Evolutionary conservation across 2,797 vertebrate genomes (phyloP).

Genomic region (Menidia menidia): DNA sequence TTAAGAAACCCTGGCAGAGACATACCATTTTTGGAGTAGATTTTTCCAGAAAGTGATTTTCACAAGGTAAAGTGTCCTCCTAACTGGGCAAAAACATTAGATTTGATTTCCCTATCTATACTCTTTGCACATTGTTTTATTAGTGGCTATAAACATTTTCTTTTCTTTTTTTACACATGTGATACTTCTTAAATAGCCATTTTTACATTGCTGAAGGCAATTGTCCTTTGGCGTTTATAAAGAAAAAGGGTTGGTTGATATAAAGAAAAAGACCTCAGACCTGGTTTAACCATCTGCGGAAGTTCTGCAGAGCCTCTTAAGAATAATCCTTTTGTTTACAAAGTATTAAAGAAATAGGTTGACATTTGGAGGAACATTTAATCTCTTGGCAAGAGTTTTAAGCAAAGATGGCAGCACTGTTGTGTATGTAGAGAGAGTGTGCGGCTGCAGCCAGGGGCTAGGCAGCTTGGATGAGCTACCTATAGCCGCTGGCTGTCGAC

Average conservation of each 20-base stretch:
- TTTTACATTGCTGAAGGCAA: neutral
- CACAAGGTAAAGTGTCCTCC: neutral
- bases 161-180: neutral
- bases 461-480: neutral
- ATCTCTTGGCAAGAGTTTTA: neutral
- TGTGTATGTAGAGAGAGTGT: neutral
- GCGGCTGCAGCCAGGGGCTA: neutral
- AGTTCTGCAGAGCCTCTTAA: conserved; percentile 8
- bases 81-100: neutral
- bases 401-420: neutral
- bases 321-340: neutral
- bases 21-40: neutral
- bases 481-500: neutral
- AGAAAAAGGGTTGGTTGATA: too few species aligned
- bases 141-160: neutral
- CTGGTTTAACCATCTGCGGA: neutral
- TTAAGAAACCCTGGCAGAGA: neutral
- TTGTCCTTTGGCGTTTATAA: neutral
- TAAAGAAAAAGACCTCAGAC: neutral
- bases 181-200: neutral
- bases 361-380: neutral
- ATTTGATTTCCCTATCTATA: neutral
- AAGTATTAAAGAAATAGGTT: neutral
- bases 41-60: neutral
- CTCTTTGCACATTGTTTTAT: neutral